phyloP scores from a whole-genome alignment of 2,888 invertebrate species.

The Melanargia galathea region DNA sequence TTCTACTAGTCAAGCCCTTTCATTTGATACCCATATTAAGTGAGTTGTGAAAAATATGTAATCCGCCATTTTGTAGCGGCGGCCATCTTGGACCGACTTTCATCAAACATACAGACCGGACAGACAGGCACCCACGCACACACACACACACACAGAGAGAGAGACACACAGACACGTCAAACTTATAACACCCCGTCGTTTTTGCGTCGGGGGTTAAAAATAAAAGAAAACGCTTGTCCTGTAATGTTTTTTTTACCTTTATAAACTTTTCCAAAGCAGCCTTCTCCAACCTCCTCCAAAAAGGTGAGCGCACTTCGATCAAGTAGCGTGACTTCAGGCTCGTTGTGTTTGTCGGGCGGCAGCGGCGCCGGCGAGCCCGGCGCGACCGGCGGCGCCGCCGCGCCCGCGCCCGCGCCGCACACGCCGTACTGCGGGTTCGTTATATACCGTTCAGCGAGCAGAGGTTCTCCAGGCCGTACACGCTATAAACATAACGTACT shows the following conservation, averaged over 20 bases:
- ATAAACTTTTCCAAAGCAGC: constrained; percentile 94
- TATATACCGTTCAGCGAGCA: constrained; percentile 88
- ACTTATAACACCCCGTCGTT: no score
- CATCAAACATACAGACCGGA: no score
- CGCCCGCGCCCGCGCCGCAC: constrained; percentile 64
- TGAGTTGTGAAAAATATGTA: no score
- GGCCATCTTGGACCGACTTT: no score
- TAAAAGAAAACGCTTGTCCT: no score
- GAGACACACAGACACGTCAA: not conserved
- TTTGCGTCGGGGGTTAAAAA: no score
- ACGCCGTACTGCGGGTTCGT: constrained; percentile 89
- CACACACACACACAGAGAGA: no score
- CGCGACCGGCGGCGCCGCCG: constrained; percentile 40
- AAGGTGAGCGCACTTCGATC: constrained; percentile 86
- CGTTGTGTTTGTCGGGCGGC: constrained; percentile 56
- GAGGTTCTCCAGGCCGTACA: constrained; percentile 81
- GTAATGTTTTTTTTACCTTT: constrained; percentile 83
- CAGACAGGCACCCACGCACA: no score
- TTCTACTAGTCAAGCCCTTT: no score
- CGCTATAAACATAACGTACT: constrained; percentile 65
- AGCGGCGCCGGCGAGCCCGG: constrained; percentile 47
- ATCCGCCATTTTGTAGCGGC: no score
- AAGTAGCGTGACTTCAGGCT: constrained; percentile 82
- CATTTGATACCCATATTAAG: no score
- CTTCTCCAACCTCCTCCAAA: constrained; percentile 91